Evolutionary conservation across 2,113 vertebrate genomes (phyloP).

Genomic region (Thunnus maccoyii): DNA sequence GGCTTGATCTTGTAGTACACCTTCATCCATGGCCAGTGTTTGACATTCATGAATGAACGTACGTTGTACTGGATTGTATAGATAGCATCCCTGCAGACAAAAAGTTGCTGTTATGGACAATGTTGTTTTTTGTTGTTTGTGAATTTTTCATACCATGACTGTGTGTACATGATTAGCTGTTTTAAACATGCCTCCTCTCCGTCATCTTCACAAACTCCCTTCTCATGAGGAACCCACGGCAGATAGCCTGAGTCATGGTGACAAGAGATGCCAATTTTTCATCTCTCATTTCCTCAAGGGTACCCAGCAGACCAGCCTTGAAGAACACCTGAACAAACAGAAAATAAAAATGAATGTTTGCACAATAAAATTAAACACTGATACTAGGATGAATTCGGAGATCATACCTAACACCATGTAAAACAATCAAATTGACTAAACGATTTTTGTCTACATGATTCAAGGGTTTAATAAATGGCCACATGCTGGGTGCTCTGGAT

Average conservation of each 20-base stretch:
- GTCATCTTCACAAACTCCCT: slow-evolving; percentile 71
- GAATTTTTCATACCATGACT: background rate
- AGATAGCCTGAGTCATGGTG: slow-evolving; percentile 71
- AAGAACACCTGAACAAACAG: no score
- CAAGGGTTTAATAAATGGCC: no score
- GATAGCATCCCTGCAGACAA: slow-evolving; percentile 60
- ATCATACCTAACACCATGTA: no score
- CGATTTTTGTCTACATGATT: no score
- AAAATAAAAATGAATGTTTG: no score
- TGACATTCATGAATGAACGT: slow-evolving; percentile 78
- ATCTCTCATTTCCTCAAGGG: no score
- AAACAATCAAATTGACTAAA: no score
- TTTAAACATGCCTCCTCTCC: slow-evolving; percentile 54
- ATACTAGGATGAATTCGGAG: no score
- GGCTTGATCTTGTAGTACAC: slow-evolving; percentile 80
- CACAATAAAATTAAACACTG: no score
- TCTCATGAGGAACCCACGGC: slow-evolving; percentile 69
- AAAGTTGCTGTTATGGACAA: background rate
- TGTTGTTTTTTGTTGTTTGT: no score
- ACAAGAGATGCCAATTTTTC: slow-evolving; percentile 64
- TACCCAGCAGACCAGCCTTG: no score
- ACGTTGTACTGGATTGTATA: slow-evolving; percentile 72
- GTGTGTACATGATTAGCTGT: background rate
- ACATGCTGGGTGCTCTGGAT: no score
- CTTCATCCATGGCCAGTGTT: slow-evolving; percentile 80